Evolutionary conservation across 1,140 invertebrate species (phyloP).

Genomic region (Drosophila saltans): DNA sequence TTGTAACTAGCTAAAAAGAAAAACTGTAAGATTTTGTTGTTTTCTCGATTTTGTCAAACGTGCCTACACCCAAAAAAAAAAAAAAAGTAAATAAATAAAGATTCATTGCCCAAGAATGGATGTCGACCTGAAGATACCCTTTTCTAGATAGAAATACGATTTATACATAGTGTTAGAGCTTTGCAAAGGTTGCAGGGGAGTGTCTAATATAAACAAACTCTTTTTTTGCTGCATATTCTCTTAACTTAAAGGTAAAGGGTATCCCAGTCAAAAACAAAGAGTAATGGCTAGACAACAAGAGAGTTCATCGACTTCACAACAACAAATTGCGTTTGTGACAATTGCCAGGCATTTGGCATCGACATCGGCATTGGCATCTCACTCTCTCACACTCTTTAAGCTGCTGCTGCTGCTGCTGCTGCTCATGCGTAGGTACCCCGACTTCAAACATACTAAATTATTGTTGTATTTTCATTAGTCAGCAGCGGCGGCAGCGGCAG

Average conservation of each 20-base stretch:
- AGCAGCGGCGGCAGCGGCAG: slow-evolving; percentile 10
- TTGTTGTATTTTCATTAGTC: slow-evolving; percentile 79
- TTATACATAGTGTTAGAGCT: too few species aligned
- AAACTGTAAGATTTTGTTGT: slow-evolving; percentile 64
- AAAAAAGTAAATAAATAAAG: slow-evolving; percentile 11
- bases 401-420: background rate
- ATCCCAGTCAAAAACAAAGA: background rate
- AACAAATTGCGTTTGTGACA: slow-evolving; percentile 67
- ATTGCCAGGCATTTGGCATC: slow-evolving; percentile 63
- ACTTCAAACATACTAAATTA: slow-evolving; percentile 71
- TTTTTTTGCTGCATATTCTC: background rate
- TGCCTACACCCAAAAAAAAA: slow-evolving; percentile 74
- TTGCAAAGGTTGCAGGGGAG: background rate
- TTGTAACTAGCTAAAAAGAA: slow-evolving; percentile 74
- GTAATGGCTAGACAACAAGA: slow-evolving; percentile 10
- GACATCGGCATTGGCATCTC: slow-evolving; percentile 22
- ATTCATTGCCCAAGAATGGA: background rate
- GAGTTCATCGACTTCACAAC: slow-evolving; percentile 72
- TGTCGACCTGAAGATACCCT: background rate
- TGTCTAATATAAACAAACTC: background rate
- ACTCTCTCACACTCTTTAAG: slow-evolving; percentile 33
- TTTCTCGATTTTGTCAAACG: slow-evolving; percentile 56
- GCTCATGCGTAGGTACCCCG: slow-evolving; percentile 73
- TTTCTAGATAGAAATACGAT: background rate
- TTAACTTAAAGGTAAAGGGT: background rate